Evolutionary conservation across 2,888 invertebrate genomes (phyloP).

Genomic region (Blastobasis lacticolella): DNA sequence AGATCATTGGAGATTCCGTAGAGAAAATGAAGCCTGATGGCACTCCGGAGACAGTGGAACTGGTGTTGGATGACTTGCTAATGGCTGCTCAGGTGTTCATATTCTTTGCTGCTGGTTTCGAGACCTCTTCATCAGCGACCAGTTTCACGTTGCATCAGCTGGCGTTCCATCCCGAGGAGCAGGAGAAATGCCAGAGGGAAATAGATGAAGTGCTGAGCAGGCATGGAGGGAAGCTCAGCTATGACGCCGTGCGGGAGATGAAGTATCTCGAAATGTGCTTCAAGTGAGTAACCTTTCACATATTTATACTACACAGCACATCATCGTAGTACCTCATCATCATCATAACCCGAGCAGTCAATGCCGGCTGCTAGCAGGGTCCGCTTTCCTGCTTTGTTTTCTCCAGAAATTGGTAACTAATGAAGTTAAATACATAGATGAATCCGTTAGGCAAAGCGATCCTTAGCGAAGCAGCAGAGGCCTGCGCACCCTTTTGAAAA

Average conservation of each 20-base stretch:
- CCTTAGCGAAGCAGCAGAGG: too few species aligned
- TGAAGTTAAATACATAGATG: too few species aligned
- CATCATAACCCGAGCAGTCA: too few species aligned
- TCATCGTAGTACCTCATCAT: too few species aligned
- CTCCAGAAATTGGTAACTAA: too few species aligned
- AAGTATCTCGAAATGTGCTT: not conserved
- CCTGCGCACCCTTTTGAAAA: too few species aligned
- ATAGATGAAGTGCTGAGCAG: conserved; percentile 14
- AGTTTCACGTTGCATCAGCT: conserved; percentile 24
- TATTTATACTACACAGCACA: too few species aligned
- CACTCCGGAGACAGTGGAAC: conserved; percentile 4
- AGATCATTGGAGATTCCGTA: conserved; percentile 4
- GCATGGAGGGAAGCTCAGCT: conserved; percentile 7
- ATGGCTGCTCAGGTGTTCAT: conserved; percentile 7
- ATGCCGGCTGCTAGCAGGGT: too few species aligned
- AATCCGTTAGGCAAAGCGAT: too few species aligned
- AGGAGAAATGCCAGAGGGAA: conserved; percentile 22
- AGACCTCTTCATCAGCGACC: conserved; percentile 13
- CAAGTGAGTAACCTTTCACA: too few species aligned
- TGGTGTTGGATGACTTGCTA: conserved; percentile 8
- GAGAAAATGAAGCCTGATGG: conserved; percentile 8
- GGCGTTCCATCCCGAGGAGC: conserved; percentile 24
- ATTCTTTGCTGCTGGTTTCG: conserved; percentile 13
- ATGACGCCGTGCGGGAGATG: conserved; percentile 11
- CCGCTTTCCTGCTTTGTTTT: too few species aligned